Evolutionary conservation across 2,113 vertebrate species (phyloP).

Genomic region (Agapornis roseicollis): DNA sequence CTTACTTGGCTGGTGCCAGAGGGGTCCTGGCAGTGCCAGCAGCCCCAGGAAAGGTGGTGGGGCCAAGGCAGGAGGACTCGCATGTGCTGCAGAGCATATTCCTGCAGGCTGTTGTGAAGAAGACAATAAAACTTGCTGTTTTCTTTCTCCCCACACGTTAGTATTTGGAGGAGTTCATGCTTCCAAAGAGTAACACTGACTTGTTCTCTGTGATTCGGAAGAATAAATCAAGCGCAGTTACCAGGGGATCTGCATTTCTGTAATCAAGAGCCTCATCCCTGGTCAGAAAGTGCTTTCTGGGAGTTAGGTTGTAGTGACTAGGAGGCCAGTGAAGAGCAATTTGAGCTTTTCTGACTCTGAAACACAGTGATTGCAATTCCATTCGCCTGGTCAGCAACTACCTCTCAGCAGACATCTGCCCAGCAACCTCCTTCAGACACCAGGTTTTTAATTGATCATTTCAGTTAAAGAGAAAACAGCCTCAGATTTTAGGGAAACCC

Average conservation of each 20-base stretch:
- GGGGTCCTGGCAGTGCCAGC: not conserved
- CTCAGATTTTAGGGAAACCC: not conserved
- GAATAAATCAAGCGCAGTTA: not conserved
- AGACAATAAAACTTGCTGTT: not conserved
- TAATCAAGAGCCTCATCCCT: not conserved
- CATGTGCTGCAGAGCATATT: not conserved
- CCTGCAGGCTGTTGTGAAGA: not conserved
- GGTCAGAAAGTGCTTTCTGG: not conserved
- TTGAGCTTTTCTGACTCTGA: not conserved
- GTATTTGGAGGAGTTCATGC: not conserved
- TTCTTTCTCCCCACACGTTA: not conserved
- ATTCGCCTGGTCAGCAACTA: not conserved
- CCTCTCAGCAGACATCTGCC: not conserved
- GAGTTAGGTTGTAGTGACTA: not conserved
- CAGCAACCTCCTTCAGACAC: not conserved
- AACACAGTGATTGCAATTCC: not conserved
- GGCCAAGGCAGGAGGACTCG: not conserved
- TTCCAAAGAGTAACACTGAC: not conserved
- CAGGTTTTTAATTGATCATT: not conserved
- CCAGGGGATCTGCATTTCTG: not conserved
- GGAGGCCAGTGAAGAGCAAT: not conserved
- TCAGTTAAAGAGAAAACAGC: not conserved
- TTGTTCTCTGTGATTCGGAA: fast-evolving
- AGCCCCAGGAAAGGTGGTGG: not conserved
- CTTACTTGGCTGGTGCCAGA: fast-evolving